phyloP scores from a whole-genome alignment of 2,113 vertebrate species.

The Neopipo cinnamomea region DNA sequence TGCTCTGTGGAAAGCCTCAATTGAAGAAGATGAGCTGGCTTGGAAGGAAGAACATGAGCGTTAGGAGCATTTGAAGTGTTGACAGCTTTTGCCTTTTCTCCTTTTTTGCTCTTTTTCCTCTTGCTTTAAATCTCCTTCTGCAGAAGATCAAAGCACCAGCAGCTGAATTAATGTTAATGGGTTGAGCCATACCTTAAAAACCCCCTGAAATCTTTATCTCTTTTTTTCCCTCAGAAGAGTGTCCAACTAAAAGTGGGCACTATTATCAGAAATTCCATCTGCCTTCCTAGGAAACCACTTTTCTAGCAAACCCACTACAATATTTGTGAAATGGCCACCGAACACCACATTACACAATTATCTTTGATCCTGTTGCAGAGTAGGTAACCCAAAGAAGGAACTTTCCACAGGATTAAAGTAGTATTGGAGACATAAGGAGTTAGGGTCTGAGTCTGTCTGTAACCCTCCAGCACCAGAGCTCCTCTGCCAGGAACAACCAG shows the following conservation, averaged over 20 bases:
- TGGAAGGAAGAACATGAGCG: conserved; percentile 78
- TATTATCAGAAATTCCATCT: conserved; percentile 65
- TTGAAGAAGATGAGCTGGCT: conserved; percentile 72
- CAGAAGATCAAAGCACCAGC: conserved; percentile 77
- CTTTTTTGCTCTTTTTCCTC: background rate
- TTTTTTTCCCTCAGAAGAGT: conserved; percentile 33
- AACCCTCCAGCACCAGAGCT: background rate
- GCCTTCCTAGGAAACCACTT: conserved; percentile 3
- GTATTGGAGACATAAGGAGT: background rate
- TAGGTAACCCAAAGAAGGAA: background rate
- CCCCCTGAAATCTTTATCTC: conserved; percentile 26
- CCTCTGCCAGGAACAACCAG: accelerated
- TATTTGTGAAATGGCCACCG: conserved; percentile 29
- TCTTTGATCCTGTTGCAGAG: conserved; percentile 1
- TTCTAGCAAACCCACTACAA: conserved; percentile 23
- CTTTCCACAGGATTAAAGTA: background rate
- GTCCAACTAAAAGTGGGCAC: conserved; percentile 52
- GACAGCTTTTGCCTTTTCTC: conserved; percentile 72
- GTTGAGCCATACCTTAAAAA: conserved; percentile 59
- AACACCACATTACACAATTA: conserved; percentile 37
- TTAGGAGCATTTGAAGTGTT: conserved; percentile 79
- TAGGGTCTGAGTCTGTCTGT: background rate
- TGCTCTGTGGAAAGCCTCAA: conserved; percentile 13
- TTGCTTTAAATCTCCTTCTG: conserved; percentile 49
- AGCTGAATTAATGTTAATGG: conserved; percentile 75